phyloP scores from a whole-genome alignment of 2,797 vertebrate species.

The Oophaga sylvatica region DNA sequence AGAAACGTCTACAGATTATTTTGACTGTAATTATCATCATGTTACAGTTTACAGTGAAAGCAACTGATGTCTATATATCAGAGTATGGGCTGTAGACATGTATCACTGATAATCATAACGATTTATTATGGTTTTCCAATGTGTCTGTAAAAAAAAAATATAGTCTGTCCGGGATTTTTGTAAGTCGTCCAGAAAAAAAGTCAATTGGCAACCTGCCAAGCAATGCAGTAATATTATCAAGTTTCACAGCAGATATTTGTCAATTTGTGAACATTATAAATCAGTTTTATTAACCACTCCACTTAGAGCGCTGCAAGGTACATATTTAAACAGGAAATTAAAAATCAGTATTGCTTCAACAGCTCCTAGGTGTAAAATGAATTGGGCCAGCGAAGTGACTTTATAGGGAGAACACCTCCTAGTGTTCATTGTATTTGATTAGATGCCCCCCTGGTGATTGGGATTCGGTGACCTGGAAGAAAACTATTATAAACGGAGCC shows the following conservation, averaged over 20 bases:
- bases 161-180: too few species aligned
- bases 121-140: too few species aligned
- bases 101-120: too few species aligned
- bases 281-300: not conserved
- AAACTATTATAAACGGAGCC: not conserved
- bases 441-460: slow-evolving; percentile 1
- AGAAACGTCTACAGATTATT: too few species aligned
- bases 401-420: slow-evolving; percentile 13
- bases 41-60: too few species aligned
- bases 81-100: too few species aligned
- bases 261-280: not conserved
- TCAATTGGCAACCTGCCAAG: not conserved
- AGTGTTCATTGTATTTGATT: slow-evolving; percentile 1
- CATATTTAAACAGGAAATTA: slow-evolving; percentile 14
- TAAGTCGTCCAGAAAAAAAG: too few species aligned
- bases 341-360: slow-evolving; percentile 17
- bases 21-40: too few species aligned
- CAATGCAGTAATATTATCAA: not conserved
- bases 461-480: slow-evolving; percentile 43
- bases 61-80: too few species aligned
- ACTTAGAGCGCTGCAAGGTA: not conserved
- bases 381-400: slow-evolving; percentile 14
- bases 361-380: slow-evolving; percentile 37
- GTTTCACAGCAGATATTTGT: not conserved
- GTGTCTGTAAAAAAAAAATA: too few species aligned